Base-by-base conservation (phyloP, 1,140 invertebrate species). In the Philotrypesis tridentata region DNA sequence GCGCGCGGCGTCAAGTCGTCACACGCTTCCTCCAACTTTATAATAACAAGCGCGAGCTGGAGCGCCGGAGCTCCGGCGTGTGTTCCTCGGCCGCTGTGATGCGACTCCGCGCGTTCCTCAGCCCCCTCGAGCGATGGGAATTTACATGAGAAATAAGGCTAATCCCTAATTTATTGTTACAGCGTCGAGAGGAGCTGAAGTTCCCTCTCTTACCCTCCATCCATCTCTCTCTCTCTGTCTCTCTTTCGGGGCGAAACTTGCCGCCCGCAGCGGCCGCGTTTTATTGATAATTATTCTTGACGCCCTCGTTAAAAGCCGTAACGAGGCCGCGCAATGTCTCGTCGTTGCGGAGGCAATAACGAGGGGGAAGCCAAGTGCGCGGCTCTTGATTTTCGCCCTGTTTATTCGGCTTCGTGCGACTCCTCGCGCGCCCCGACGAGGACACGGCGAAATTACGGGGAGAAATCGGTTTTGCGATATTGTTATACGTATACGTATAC, bases 11-110 rank as follows among this genome's bases (percentile, higher is more conserved):
- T 68, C 67, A 68, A 37, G 31, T 68, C 67, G 65, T 14, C 65
- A 21, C 12, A 29, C 67, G 67, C 67, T 68, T 68, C 67, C 67
- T 68, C 31, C 29, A 68, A 68, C 29, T 68, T 68, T 29, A 68
- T 68, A 37, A 68, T 68, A 68, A 68, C 31, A 31, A 65, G 27
- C 55, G 55, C 4, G n/a, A n/a, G 60, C 21, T 23, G 60, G 21
- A 61, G n/a, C n/a, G n/a, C n/a, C n/a, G n/a, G n/a, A n/a, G 21
- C 60, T 21, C 1, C 37, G 17, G 43, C 61, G 25, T 27, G 43
- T 48, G 43, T 63, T 63, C 23, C 12, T 63, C 61, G 6, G 11
- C 7, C 23, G 55, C 65, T 33, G 25, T n/a, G n/a, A n/a, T n/a
- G n/a, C 21, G n/a, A 55, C 12, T 17, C 12, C 48, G 48, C 48